phyloP scores from a whole-genome alignment of 2,797 vertebrate genomes.

The Sebastes matsubarae region DNA sequence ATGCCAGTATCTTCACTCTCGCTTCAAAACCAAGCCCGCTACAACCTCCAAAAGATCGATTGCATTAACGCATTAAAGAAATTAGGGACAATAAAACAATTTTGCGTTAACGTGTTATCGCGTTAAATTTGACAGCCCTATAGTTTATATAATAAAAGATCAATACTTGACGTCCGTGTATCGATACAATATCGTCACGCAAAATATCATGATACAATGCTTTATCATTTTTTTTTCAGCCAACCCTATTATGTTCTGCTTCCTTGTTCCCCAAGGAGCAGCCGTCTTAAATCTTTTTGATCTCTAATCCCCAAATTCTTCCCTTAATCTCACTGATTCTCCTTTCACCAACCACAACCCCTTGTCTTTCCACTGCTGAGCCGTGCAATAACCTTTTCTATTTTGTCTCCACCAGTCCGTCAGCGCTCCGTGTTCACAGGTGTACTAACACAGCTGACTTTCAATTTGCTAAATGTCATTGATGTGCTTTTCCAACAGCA shows the following conservation, averaged over 20 bases:
- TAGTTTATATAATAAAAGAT: too few species aligned
- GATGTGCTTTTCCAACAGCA: constrained; percentile 85
- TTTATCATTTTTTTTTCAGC: too few species aligned
- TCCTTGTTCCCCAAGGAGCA: constrained; percentile 17
- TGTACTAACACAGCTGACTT: constrained; percentile 1
- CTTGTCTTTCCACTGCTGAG: constrained; percentile 1
- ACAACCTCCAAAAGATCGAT: too few species aligned
- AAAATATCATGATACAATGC: too few species aligned
- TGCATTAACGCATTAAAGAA: too few species aligned
- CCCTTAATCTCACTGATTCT: constrained; percentile 3
- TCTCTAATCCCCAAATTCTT: constrained; percentile 23
- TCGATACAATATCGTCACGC: too few species aligned
- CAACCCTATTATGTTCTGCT: background rate
- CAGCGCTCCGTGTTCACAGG: constrained; percentile 8
- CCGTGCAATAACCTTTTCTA: background rate
- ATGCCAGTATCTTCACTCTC: too few species aligned
- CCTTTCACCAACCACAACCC: constrained; percentile 10
- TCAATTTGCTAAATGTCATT: constrained; percentile 21
- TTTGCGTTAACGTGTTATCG: too few species aligned
- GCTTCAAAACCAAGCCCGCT: too few species aligned
- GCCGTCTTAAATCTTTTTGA: constrained; percentile 10
- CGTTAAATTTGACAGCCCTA: too few species aligned
- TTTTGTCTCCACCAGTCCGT: background rate
- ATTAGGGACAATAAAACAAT: accelerated
- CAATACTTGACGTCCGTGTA: too few species aligned